Conservation (phyloP, 37 sponge, comb jelly and placozoan species). For the Lycopodina hypogea region DNA sequence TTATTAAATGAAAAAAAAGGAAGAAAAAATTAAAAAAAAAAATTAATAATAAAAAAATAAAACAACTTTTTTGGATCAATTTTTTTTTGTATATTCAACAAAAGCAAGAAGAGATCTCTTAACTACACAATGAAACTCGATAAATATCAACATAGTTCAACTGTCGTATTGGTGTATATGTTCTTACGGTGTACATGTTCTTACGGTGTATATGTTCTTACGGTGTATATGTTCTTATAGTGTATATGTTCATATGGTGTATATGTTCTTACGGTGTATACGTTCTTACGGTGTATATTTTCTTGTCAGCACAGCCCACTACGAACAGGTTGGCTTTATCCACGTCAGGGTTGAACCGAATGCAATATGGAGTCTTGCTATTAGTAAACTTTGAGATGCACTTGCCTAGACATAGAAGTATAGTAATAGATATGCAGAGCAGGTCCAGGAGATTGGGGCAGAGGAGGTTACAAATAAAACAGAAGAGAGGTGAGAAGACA, state of each 20-base stretch:
- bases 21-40: background rate
- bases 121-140: background rate
- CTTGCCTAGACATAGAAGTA: constrained; percentile 43
- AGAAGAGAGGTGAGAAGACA: background rate
- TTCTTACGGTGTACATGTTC: background rate
- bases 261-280: no score
- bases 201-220: no score
- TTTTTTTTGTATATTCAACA: no score
- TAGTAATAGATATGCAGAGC: no score
- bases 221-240: no score
- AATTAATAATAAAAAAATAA: background rate
- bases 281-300: constrained; percentile 66
- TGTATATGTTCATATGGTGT: no score
- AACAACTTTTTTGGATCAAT: background rate
- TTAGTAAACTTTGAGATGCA: constrained; percentile 80
- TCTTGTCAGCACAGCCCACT: constrained; percentile 93
- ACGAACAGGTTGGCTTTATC: constrained; percentile 93
- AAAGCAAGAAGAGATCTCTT: background rate
- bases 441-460: no score
- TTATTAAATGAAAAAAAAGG: background rate
- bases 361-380: constrained; percentile 91
- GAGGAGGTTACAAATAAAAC: background rate
- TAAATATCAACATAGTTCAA: no score
- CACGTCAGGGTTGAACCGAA: constrained; percentile 94
- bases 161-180: no score